These are phyloP conservation scores for Cephalopterus ornatus DNA, from an alignment of 2,113 vertebrate genomes.

Conservation along the genomic window DNA sequence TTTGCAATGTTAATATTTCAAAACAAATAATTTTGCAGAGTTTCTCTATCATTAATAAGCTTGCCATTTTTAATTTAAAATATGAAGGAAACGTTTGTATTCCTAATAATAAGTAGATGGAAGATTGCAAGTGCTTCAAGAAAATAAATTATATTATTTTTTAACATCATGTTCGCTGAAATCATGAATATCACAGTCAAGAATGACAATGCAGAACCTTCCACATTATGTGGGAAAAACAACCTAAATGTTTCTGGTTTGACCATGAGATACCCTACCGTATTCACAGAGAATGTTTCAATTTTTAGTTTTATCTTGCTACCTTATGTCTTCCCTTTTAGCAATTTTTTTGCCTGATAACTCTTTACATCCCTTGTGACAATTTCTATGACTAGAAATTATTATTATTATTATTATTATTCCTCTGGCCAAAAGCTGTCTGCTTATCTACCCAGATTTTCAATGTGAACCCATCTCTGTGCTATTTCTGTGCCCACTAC, in stretches of 20 bases:
- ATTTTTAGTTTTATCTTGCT: neutral
- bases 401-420: neutral
- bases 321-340: neutral
- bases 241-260: neutral
- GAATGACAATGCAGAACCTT: neutral
- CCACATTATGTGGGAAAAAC: neutral
- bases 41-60: neutral
- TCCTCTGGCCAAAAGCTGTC: neutral
- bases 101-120: neutral
- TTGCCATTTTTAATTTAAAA: conserved; percentile 39
- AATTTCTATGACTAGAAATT: neutral
- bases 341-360: neutral
- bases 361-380: neutral
- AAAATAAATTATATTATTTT: neutral
- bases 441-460: neutral
- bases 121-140: neutral
- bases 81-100: neutral
- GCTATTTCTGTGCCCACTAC: neutral
- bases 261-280: neutral
- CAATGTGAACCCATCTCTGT: neutral
- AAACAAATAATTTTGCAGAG: neutral
- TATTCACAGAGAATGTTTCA: neutral
- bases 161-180: neutral
- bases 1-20: neutral
- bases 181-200: neutral